A percentile compares a stretch with the other conserved stretches of the same genome.
Evolutionary conservation across 1,140 invertebrate genomes (phyloP).

Genomic region (Apis mellifera): Amel_HAv3.1 CM009936.2:4730501-4731000

Average conservation of each 20-base stretch:
- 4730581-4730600: neutral
- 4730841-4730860: too few species aligned
- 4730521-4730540: constrained; percentile 11
- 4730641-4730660: neutral
- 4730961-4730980: too few species aligned
- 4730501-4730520: constrained; percentile 6
- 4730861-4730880: too few species aligned
- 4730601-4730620: constrained; percentile 18
- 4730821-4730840: too few species aligned
- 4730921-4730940: too few species aligned
- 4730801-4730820: too few species aligned
- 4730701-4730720: constrained; percentile 14
- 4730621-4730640: constrained; percentile 1
- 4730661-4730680: constrained; percentile 16
- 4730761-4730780: neutral
- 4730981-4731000: too few species aligned
- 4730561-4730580: constrained; percentile 15
- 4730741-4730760: neutral
- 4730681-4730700: neutral
- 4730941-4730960: too few species aligned
- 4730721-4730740: constrained; percentile 7
- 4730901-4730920: too few species aligned
- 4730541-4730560: constrained; percentile 30
- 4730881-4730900: too few species aligned
- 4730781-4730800: neutral